Base-by-base conservation (phyloP, 2,888 invertebrate species). In the Amiota communis region DNA sequence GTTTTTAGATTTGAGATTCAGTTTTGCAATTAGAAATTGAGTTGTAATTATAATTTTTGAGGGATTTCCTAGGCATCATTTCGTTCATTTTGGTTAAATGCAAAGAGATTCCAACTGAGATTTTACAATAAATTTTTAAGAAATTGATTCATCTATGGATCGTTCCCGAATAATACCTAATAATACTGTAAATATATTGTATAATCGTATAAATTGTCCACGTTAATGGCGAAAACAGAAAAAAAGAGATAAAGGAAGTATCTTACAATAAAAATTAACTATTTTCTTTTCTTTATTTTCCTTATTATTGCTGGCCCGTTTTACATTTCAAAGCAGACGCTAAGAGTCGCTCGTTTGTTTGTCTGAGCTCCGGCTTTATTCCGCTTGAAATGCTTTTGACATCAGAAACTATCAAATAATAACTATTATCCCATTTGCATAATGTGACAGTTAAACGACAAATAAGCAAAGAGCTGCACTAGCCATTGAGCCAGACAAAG, bases 351-450 rank as follows among this genome's bases (percentile, higher is more conserved):
- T 46, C 51, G 63, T 53, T 49, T 61, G 15, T 63, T 61, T 15
- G 4, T 48, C 48, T 61, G 49, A 51, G 49, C 23, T 71, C 36
- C 36, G 36, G 36, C 36, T 36, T 36, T 36, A 36, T 36, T 36
- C 36, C 70, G 56, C 53, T 77, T 75, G 73, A 75, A 76, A 77
- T 77, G 80, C 78, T 81, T 82, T 81, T 82, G 86, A 86, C 85
- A 86, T 81, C 81, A 79, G 81, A 84, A 84, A 85, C 84, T 81
- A 82, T 83, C 84, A 83, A 85, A 85, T 85, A 85, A 84, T 84
- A 81, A 83, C 80, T 83, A 83, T 83, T 84, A 84, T 84, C 81
- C 80, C 77, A 81, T 84, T 84, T 86, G 81, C 84, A 84, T 85
- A 81, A 83, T 83, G 79, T 81, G 80, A 79, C 81, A 82, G 82